Percentiles rank a stretch among this genome's conserved stretches.
Evolutionary conservation across 1,140 invertebrate species (phyloP).

Genomic region (Polypedilum pembai): DNA sequence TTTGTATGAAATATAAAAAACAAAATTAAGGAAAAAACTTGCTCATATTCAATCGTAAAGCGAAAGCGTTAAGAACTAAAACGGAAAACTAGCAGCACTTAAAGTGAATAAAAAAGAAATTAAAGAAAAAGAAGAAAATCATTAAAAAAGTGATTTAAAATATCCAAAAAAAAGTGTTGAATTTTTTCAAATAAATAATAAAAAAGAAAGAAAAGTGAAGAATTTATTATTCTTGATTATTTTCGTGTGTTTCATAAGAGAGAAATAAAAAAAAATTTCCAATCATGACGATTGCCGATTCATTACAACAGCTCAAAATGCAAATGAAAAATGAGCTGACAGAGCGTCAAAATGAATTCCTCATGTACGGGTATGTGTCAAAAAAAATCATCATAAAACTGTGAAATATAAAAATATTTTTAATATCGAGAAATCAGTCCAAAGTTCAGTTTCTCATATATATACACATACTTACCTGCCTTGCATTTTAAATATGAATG

Average conservation of each 20-base stretch:
- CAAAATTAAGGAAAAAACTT: not conserved
- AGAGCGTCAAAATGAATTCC: not conserved
- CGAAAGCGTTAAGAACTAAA: slow-evolving; percentile 1
- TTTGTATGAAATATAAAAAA: not conserved
- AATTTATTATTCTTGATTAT: not conserved
- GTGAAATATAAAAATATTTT: not conserved
- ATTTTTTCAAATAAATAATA: not conserved
- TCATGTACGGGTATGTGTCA: slow-evolving; percentile 5
- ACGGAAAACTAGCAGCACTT: slow-evolving; percentile 2
- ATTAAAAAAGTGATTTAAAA: not conserved
- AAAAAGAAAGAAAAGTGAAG: not conserved
- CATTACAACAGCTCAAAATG: slow-evolving; percentile 11
- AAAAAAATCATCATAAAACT: not conserved
- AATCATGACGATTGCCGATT: slow-evolving; percentile 22
- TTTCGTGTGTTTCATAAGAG: not conserved
- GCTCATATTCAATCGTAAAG: not conserved
- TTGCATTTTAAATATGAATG: not conserved
- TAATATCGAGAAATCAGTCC: not conserved
- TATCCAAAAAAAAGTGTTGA: not conserved
- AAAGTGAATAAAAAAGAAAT: not conserved
- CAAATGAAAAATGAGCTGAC: slow-evolving; percentile 2
- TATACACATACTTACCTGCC: not conserved
- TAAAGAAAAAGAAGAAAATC: not conserved
- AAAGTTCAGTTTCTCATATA: slow-evolving; percentile 8
- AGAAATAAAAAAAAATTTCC: not conserved